A percentile compares a stretch with the other conserved stretches of the same genome.
Conservation (phyloP, 2,888 invertebrate genomes). For the Oscheius sp. region DNA sequence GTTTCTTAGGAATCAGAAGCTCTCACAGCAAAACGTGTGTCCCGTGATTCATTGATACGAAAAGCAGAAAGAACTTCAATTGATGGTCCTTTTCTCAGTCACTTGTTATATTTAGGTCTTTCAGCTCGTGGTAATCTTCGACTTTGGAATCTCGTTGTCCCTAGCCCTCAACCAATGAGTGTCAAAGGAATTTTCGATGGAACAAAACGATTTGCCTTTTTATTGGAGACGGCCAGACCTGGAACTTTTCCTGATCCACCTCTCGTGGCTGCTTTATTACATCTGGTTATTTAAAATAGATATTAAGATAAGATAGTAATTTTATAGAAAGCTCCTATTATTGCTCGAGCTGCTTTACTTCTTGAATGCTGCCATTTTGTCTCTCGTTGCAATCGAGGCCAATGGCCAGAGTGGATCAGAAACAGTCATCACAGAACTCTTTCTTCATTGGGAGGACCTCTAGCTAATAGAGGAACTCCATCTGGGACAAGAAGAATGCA, state of each 20-base stretch:
- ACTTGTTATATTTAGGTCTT: slow-evolving; percentile 6
- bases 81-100: slow-evolving; percentile 2
- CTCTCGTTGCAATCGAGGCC: slow-evolving; percentile 95
- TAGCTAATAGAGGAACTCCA: slow-evolving; percentile 70
- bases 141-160: slow-evolving; percentile 50
- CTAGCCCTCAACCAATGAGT: slow-evolving; percentile 42
- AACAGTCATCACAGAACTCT: slow-evolving; percentile 51
- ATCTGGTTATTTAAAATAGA: no score
- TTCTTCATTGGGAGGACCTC: slow-evolving; percentile 57
- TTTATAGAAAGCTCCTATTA: slow-evolving; percentile 90
- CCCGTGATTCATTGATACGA: slow-evolving; percentile 13
- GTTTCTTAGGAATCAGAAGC: slow-evolving; percentile 20
- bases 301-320: not conserved
- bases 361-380: slow-evolving; percentile 96
- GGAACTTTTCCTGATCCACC: slow-evolving; percentile 96
- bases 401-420: slow-evolving; percentile 88
- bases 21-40: slow-evolving; percentile 18
- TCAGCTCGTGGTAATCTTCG: slow-evolving; percentile 52
- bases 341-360: slow-evolving; percentile 87
- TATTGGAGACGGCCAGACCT: slow-evolving; percentile 92
- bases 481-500: slow-evolving; percentile 72
- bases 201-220: slow-evolving; percentile 89
- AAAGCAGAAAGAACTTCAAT: not conserved
- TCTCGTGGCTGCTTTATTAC: slow-evolving; percentile 89
- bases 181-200: slow-evolving; percentile 76